Evolutionary conservation across 2,888 invertebrate species (phyloP).

Genomic region (Cantharis rustica): DNA sequence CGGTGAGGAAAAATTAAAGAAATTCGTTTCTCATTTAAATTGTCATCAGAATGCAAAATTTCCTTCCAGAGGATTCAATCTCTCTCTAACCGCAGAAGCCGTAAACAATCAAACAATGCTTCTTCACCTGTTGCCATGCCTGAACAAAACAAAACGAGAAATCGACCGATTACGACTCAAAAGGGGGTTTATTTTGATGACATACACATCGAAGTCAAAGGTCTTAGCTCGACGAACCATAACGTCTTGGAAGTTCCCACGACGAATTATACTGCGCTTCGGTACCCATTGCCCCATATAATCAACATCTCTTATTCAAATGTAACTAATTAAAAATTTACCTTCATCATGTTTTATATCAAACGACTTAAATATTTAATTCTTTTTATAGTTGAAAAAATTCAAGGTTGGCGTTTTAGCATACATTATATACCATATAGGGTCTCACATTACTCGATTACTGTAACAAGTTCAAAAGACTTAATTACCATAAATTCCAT

Average conservation of each 20-base stretch:
- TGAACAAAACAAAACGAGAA: conserved; percentile 7
- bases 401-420: not conserved
- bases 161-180: conserved; percentile 14
- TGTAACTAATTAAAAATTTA: conserved; percentile 27
- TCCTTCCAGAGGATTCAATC: not conserved
- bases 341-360: conserved; percentile 4
- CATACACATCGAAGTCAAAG: conserved; percentile 44
- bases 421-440: not conserved
- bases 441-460: not conserved
- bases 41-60: not conserved
- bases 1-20: conserved; percentile 13
- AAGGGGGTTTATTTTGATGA: conserved; percentile 41
- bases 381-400: not conserved
- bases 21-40: not conserved
- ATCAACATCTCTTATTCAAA: conserved; percentile 40
- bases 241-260: conserved; percentile 50
- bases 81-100: conserved; percentile 22
- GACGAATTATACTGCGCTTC: conserved; percentile 36
- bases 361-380: not conserved
- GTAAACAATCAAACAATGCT: conserved; percentile 18
- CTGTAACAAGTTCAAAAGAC: not conserved
- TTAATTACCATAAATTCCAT: not conserved
- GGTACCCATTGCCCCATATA: conserved; percentile 50
- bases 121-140: conserved; percentile 16
- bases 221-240: conserved; percentile 49